These are phyloP conservation scores for Cataglyphis rosenhaueri DNA, from an alignment of 2,888 invertebrate species.

Conservation along the genomic window DNA sequence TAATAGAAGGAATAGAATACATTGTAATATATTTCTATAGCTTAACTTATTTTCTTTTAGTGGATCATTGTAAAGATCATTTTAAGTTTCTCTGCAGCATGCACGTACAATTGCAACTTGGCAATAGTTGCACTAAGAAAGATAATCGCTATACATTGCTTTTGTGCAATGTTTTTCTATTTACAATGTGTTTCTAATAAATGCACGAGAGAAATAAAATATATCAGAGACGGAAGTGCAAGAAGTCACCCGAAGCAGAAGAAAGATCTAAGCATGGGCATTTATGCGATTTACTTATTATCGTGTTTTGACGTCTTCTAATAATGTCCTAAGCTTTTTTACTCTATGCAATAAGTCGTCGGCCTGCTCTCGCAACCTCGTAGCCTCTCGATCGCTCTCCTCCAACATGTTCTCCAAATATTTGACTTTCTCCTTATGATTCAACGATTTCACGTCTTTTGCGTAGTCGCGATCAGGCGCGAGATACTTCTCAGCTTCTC, in stretches of 20 bases:
- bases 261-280: constrained; percentile 18
- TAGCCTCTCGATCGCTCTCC: constrained; percentile 71
- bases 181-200: constrained; percentile 56
- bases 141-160: background rate
- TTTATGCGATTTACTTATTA: constrained; percentile 42
- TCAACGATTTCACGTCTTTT: background rate
- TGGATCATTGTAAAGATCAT: background rate
- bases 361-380: constrained; percentile 62
- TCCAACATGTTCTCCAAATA: constrained; percentile 71
- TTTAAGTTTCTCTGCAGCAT: background rate
- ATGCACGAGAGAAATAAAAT: constrained; percentile 47
- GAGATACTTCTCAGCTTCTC: constrained; percentile 82
- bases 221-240: constrained; percentile 53
- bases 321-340: constrained; percentile 67
- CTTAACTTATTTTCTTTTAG: background rate
- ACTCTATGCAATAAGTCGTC: constrained; percentile 67
- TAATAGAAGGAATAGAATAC: background rate
- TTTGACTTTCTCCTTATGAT: constrained; percentile 56
- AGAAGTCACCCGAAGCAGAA: constrained; percentile 26
- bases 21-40: background rate
- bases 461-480: constrained; percentile 45
- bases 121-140: constrained; percentile 3
- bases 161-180: constrained; percentile 51
- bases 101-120: background rate
- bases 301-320: constrained; percentile 66